Evolutionary conservation across 2,888 invertebrate genomes (phyloP), one percentile per base, ranked within the genome.

Genomic region (Pterostichus niger): DNA sequence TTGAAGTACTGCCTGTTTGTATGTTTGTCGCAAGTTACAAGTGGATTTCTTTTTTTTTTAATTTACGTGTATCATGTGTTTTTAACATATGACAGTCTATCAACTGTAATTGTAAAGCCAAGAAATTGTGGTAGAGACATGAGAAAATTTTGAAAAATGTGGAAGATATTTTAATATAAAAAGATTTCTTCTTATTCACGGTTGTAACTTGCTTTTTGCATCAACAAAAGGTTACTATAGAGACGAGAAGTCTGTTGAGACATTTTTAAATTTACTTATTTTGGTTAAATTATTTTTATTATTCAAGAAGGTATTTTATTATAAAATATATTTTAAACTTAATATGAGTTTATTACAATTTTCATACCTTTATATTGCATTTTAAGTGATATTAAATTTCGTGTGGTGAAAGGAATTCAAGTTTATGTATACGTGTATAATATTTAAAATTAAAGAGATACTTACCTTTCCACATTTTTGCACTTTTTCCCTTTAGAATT

Each of bases 21-120:
- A 15, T 75, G 33, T 75, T 52, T 73, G 73, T 64, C 64, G 11
- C 64, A 64, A 64, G 31, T 64, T 13, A 64, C 35, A 64, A 35
- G 64, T 33, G 35, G 13, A 64, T 64, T 33, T 33, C 17, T 35
- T 33, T 49, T 40, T 24, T 59, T 59, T n/a, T n/a, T n/a, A n/a
- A 24, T 59, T 59, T 9, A 33, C n/a, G 24, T 64, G 31, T 10
- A 64, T 35, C 64, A 31, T 35, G 35, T 31, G 13, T 64, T 13
- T 64, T 33, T 6, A 64, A 0, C 11, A 33, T n/a, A 35, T 33
- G 31, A 64, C 11, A 35, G 33, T 64, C 33, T 7, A 64, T 40
- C 9, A 40, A 40, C 40, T 9, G 1, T 64, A 13, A 31, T 64
- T 64, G 35, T 64, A n/a, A 33, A 64, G 33, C 35, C 33, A 31